phyloP scores from a whole-genome alignment of 1,140 invertebrate species.

The Watersipora subatra region DNA sequence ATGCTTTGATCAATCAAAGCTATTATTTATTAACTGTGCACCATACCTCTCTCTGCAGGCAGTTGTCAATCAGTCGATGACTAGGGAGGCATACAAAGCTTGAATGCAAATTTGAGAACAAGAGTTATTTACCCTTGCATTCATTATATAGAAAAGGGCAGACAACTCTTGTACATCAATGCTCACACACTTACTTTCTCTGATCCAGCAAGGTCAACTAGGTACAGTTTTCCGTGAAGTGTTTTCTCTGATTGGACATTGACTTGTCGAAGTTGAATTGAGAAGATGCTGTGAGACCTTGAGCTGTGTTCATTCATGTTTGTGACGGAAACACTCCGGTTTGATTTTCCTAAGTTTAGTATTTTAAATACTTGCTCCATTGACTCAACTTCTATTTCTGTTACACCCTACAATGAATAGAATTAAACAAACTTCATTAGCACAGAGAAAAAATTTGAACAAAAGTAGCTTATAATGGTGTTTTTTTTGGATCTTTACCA shows the following conservation, averaged over 20 bases:
- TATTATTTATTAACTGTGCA: too few species aligned
- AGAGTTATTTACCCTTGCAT: too few species aligned
- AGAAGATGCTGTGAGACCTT: conserved; percentile 88
- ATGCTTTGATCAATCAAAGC: too few species aligned
- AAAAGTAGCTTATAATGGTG: too few species aligned
- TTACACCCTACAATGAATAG: conserved; percentile 54
- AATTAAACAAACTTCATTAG: background rate
- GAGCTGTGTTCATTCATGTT: conserved; percentile 99
- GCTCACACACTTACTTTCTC: conserved; percentile 84
- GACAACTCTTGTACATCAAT: too few species aligned
- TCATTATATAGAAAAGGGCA: too few species aligned
- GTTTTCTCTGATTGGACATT: conserved; percentile 96
- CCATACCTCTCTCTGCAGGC: too few species aligned
- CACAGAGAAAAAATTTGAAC: background rate
- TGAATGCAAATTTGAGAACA: too few species aligned
- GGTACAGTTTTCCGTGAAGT: conserved; percentile 85
- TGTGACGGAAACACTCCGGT: conserved; percentile 92
- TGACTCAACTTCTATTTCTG: conserved; percentile 88
- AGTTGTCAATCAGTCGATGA: too few species aligned
- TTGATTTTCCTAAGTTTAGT: conserved; percentile 93
- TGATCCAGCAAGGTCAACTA: conserved; percentile 94
- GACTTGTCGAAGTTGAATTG: conserved; percentile 95
- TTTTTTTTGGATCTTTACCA: too few species aligned
- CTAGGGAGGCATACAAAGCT: too few species aligned
- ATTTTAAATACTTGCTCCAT: conserved; percentile 95